Conservation (phyloP, 2,797 vertebrate species). For the Nannoperca australis region DNA sequence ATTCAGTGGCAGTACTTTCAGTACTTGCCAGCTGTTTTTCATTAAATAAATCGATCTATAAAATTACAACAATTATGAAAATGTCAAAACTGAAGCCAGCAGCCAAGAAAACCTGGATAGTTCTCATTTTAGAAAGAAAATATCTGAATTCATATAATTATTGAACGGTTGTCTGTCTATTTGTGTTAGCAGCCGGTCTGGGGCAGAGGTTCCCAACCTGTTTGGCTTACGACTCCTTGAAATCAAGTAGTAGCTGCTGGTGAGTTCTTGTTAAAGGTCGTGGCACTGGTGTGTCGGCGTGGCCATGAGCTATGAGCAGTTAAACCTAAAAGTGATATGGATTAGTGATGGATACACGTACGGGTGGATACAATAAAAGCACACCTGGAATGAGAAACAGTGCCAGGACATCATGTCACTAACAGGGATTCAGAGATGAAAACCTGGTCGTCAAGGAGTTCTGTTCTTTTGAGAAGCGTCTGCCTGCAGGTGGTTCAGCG, state of each 20-base stretch:
- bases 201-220: not conserved
- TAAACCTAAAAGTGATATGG: not conserved
- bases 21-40: not conserved
- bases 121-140: not conserved
- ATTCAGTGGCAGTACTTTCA: not conserved
- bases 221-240: not conserved
- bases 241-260: not conserved
- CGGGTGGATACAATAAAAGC: not conserved
- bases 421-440: not conserved
- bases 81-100: too few relatives aligned
- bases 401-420: not conserved
- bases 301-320: not conserved
- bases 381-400: not conserved
- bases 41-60: not conserved
- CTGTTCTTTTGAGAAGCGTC: conserved; percentile 14
- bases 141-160: not conserved
- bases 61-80: not conserved
- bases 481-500: conserved; percentile 14
- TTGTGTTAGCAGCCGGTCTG: not conserved
- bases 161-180: not conserved
- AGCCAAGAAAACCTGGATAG: too few relatives aligned
- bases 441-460: conserved; percentile 12
- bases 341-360: not conserved
- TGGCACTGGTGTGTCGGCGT: not conserved
- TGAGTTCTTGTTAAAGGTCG: not conserved